phyloP scores from a whole-genome alignment of 2,113 vertebrate genomes.

The Typhlomys cinereus region DNA sequence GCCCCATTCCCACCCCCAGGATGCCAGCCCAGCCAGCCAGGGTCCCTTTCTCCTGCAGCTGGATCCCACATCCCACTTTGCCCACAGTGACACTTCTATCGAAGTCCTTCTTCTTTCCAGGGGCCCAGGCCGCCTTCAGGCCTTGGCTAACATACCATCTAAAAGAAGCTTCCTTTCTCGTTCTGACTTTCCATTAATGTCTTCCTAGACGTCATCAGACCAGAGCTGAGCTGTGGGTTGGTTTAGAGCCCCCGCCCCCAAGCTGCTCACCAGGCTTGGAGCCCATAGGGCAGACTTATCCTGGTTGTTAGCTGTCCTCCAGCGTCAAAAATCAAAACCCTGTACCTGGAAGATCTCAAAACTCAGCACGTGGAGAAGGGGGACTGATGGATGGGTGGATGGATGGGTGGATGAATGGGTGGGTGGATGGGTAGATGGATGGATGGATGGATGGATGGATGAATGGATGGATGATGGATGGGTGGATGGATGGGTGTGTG shows the following conservation, averaged over 20 bases:
- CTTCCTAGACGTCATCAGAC: not conserved
- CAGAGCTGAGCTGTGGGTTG: not conserved
- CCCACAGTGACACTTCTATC: not conserved
- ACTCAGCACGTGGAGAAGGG: not conserved
- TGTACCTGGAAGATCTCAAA: not conserved
- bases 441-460: not conserved
- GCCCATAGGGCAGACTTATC: not conserved
- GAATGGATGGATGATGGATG: no score
- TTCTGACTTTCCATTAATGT: not conserved
- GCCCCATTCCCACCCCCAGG: not conserved
- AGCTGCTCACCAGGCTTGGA: not conserved
- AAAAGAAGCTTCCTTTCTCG: not conserved
- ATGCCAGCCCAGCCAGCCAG: rapidly evolving
- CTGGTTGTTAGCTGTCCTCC: not conserved
- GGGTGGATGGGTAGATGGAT: not conserved
- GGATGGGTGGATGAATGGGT: not conserved
- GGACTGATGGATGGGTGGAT: not conserved
- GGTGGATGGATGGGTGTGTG: not conserved
- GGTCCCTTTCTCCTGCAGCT: not conserved
- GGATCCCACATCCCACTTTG: no score
- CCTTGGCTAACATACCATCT: not conserved
- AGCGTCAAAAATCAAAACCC: not conserved
- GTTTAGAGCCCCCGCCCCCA: no score
- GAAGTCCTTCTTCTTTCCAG: not conserved
- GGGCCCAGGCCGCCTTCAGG: not conserved